A percentile compares a stretch with the other conserved stretches of the same genome.
phyloP scores from a whole-genome alignment of 2,797 vertebrate genomes.

The Syndactyla subalaris region DNA sequence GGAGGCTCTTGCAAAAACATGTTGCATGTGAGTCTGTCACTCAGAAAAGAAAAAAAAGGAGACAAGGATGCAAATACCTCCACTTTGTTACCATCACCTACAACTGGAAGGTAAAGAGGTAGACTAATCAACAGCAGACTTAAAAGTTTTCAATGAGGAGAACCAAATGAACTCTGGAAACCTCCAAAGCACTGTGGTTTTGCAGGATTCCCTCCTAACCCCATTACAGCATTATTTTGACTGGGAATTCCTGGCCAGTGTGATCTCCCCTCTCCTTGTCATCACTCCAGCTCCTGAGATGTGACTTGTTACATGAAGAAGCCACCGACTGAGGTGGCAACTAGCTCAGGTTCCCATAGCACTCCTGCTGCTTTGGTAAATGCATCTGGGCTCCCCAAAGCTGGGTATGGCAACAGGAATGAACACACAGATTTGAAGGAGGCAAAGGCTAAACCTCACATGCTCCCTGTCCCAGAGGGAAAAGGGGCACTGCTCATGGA shows the following conservation, averaged over 20 bases:
- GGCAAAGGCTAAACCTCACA: not conserved
- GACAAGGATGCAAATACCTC: not conserved
- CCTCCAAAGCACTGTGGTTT: not conserved
- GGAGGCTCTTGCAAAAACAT: not conserved
- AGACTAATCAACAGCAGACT: not conserved
- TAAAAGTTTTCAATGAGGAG: not conserved
- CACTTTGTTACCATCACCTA: not conserved
- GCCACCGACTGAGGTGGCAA: rapidly evolving
- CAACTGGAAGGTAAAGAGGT: not conserved
- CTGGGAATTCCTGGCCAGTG: not conserved
- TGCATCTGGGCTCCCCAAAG: not conserved
- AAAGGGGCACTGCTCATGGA: not conserved
- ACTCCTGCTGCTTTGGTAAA: not conserved
- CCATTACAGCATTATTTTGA: not conserved
- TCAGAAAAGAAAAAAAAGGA: not conserved
- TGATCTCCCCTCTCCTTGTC: not conserved
- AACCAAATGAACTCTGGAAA: not conserved
- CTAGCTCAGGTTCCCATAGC: not conserved
- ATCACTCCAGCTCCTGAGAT: not conserved
- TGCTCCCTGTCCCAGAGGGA: not conserved
- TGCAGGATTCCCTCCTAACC: not conserved
- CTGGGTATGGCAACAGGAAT: rapidly evolving
- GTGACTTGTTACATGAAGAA: not conserved
- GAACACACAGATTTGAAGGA: not conserved
- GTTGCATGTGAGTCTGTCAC: not conserved